Base-by-base conservation (phyloP, 1,140 invertebrate genomes). In the Phenacoccus solenopsis region DNA sequence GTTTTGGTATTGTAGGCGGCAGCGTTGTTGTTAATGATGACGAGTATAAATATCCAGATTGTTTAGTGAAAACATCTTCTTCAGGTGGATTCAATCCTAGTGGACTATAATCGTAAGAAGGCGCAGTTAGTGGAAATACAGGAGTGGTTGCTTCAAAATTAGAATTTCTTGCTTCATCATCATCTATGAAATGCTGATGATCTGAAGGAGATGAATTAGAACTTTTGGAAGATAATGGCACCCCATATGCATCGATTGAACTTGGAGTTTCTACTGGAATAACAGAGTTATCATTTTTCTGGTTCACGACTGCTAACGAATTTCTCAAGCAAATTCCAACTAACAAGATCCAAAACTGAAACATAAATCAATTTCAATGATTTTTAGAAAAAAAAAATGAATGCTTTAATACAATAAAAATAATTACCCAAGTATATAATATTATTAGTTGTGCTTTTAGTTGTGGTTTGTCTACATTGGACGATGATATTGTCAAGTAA, bases 41-140 rank as follows among this genome's bases (percentile, higher is more conserved):
- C n/a, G n/a, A 77, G 75, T 57, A 77, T 76, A 3, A 74, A 78
- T 69, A 75, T 28, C 80, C 79, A 25, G 78, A 76, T 20, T 79
- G 80, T 21, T 80, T 75, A 59, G 79, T 75, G 25, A 77, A 75
- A 20, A 78, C 80, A 70, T 81, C 27, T 77, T 76, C 38, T 49
- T 49, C 5, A 2, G 38, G 38, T 49, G 38, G 38, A 16, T 10
- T 2, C 38, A 49, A 49, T 3, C 38, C 38, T 16, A n/a, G 78
- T n/a, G 77, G 59, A 24, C 59, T 64, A 25, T 64, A 64, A 64
- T 64, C 59, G 13, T 64, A 24, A 25, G 59, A 24, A 5, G 59
- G 59, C 20, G 59, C 59, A 24, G 10, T 64, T 27, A 64, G 20
- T 4, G 59, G 59, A 24, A 64, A 64, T 13, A 64, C 59, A 5